phyloP scores from a whole-genome alignment of 2,113 vertebrate species.

The Hippocampus guttulatus region DNA sequence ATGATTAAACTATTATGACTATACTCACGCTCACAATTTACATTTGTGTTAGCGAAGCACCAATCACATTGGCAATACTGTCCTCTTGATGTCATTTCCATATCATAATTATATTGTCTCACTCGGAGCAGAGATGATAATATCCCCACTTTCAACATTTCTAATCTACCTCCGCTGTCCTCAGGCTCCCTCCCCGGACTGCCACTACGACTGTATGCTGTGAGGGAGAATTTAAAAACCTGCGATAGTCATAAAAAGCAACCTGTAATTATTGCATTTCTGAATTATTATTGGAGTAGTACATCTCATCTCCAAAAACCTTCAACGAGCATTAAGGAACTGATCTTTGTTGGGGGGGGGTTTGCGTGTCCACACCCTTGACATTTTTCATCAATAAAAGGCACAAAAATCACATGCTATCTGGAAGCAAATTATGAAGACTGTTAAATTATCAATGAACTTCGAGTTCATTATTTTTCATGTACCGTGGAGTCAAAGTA shows the following conservation, averaged over 20 bases:
- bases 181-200: constrained; percentile 9
- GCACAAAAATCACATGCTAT: background rate
- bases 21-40: constrained; percentile 48
- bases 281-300: no score
- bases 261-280: background rate
- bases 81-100: constrained; percentile 86
- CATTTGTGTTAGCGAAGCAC: constrained; percentile 57
- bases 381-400: background rate
- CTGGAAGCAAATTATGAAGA: background rate
- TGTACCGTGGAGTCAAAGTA: background rate
- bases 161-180: constrained; percentile 31
- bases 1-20: constrained; percentile 42
- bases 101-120: constrained; percentile 93
- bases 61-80: constrained; percentile 74
- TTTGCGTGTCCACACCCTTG: background rate
- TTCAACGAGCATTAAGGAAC: background rate
- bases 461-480: background rate
- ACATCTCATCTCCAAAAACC: no score
- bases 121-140: constrained; percentile 68
- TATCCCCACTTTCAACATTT: constrained; percentile 79
- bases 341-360: background rate
- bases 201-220: background rate
- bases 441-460: constrained; percentile 8
- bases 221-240: background rate
- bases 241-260: background rate